Evolutionary conservation across 1,140 invertebrate genomes (phyloP).

Genomic region (Euglossa dilemma): DNA sequence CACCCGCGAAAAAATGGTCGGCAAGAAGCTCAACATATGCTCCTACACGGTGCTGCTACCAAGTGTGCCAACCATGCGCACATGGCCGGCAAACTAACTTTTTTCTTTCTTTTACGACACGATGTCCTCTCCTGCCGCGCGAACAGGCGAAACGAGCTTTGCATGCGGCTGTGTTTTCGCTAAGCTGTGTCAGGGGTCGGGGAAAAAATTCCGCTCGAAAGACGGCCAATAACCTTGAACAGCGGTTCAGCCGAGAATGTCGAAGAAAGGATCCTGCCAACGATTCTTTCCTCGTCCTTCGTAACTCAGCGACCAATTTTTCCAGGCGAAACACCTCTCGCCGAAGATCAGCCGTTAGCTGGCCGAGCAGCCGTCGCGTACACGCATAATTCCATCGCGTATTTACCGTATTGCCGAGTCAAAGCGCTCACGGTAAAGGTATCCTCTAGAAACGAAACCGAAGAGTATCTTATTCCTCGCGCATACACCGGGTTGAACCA

Average conservation of each 20-base stretch:
- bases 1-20: constrained; percentile 52
- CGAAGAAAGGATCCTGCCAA: too few relatives aligned
- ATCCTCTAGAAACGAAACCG: constrained; percentile 56
- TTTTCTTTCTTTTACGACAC: constrained; percentile 45
- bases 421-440: constrained; percentile 45
- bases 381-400: not conserved
- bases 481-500: constrained; percentile 45
- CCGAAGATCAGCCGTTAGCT: not conserved
- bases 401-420: constrained; percentile 28
- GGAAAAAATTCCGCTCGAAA: constrained; percentile 42
- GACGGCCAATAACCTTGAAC: constrained; percentile 6
- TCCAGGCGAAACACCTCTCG: not conserved
- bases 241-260: not conserved
- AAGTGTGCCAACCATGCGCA: constrained; percentile 63
- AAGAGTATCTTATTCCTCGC: constrained; percentile 65
- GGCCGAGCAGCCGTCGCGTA: not conserved
- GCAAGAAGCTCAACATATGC: constrained; percentile 67
- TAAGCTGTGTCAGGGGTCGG: constrained; percentile 27
- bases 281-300: not conserved
- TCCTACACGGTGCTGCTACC: constrained; percentile 56
- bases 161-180: constrained; percentile 63
- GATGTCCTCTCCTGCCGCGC: constrained; percentile 63
- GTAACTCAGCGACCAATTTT: not conserved
- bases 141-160: constrained; percentile 60
- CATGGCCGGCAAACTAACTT: constrained; percentile 68